Base-by-base conservation (phyloP, 1,140 invertebrate genomes). In the Streblospio benedicti region DNA sequence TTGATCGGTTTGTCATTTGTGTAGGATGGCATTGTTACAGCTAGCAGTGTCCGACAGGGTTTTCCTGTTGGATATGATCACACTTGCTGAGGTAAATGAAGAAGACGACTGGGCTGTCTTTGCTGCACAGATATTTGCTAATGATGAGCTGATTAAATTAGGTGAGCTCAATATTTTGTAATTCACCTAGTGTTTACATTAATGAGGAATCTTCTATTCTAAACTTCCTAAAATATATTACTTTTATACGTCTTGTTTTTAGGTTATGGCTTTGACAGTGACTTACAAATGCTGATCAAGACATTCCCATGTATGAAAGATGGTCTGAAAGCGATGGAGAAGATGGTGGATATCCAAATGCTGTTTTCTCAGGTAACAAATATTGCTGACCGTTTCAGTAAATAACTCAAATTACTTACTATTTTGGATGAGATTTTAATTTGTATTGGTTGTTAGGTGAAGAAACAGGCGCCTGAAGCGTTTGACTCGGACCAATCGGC, bases 61-160 rank as follows among this genome's bases (percentile, higher is more conserved):
- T 23, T 89, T 83, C 70, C 83, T 91, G 49, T 71, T 91, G 53
- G 89, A 91, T 71, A 80, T 87, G 20, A 76, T 85, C 18, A 47
- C 62, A 6, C 59, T 80, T 18, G 47, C 57, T 6, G 64, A 77
- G 72, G 55, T 68, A 76, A 59, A 75, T 76, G 54, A 65, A 6
- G 65, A 66, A 2, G 50, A 61, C 1, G 62, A 71, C 30, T 76
- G 76, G 71, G 32, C 56, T 2, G 20, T 56, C 4, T 65, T 78
- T 44, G 63, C 67, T 1, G 49, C 62, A 1, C 54, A 65, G 4
- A 59, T 78, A 20, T 75, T 79, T 52, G 66, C 67, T 49, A 71
- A 75, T 50, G 62, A 66, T 16, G 57, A 72, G 9, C 61, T 76
- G n/a, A 49, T 77, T 5, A 78, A 77, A 65, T 47, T 79, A 55